Conservation (phyloP, 2,113 vertebrate genomes). For the Larimichthys crocea region DNA sequence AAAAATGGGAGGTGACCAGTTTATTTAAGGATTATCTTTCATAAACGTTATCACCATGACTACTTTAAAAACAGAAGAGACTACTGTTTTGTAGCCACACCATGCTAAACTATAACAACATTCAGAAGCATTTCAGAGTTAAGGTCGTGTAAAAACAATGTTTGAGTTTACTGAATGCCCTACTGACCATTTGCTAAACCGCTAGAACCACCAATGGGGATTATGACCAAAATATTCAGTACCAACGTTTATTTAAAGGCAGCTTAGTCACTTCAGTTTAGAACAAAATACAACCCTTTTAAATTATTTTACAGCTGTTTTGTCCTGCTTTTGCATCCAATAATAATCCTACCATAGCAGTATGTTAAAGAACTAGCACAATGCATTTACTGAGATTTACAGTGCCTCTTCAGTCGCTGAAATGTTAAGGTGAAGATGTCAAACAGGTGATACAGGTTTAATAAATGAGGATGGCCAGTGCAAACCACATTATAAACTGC, state of each 20-base stretch:
- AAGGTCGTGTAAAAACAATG: too few relatives aligned
- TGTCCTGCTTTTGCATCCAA: neutral
- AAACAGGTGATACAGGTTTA: neutral
- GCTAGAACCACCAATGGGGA: neutral
- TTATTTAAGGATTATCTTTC: conserved; percentile 13
- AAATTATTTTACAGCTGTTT: neutral
- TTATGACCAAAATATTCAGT: neutral
- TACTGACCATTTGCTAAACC: neutral
- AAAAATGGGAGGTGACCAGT: conserved; percentile 8
- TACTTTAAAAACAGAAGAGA: conserved; percentile 19
- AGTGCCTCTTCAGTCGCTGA: neutral
- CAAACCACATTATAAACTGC: neutral
- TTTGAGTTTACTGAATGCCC: neutral
- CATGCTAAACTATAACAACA: neutral
- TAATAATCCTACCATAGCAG: neutral
- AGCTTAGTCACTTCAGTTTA: neutral
- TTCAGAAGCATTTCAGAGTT: neutral
- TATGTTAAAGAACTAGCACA: too few relatives aligned
- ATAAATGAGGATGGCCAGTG: neutral
- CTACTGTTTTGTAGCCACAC: neutral
- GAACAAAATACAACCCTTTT: neutral
- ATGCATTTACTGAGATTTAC: neutral
- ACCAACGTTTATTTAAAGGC: neutral
- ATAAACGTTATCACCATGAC: conserved; percentile 7
- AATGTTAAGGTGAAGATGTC: neutral